Evolutionary conservation across 1,140 invertebrate genomes (phyloP), one percentile per base, ranked within the genome.

Genomic region (Drosophila eugracilis): DNA sequence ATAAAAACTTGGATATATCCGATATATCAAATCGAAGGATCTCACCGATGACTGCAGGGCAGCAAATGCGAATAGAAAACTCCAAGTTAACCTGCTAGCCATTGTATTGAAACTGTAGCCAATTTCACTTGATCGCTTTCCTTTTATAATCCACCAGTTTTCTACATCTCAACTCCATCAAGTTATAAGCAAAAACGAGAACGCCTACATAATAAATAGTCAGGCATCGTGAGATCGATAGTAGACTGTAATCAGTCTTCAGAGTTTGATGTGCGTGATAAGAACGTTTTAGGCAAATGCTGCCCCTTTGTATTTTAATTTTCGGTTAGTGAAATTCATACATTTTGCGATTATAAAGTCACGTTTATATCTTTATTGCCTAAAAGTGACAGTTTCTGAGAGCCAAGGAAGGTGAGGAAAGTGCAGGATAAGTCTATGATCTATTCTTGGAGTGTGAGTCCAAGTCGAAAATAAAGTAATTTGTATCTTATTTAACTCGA

Each of bases 191-290:
- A 63, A 55, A 50, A 48, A 14, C 32, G 7, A 58, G 26, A 10
- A n/a, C 63, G 63, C 55, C 63, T 24, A 22, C 6, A 4, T 57
- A 65, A 65, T 57, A 36, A 41, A 9, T 34, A 45, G 47, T 24
- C 24, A 44, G 37, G 28, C 39, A 63, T 54, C 48, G 52, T 63
- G 54, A 37, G 54, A 80, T 42, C 34, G 30, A 10, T 9, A 12
- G 9, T 6, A 73, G 39, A 47, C 59, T 78, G 58, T 78, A 81
- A 81, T 81, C 78, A 80, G 72, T 76, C 39, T 17, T 34, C 6
- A 34, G 24, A 22, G 15, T 21, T 48, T 15, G 30, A 24, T 53
- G 71, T 63, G 34, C 78, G 77, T 73, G 77, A 72, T 72, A 67
- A 63, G 55, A 81, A 69, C 72, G 52, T 66, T 60, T 44, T 53